These are phyloP conservation scores for Alsophila aescularia DNA, from an alignment of 2,888 invertebrate species.

Conservation along the genomic window DNA sequence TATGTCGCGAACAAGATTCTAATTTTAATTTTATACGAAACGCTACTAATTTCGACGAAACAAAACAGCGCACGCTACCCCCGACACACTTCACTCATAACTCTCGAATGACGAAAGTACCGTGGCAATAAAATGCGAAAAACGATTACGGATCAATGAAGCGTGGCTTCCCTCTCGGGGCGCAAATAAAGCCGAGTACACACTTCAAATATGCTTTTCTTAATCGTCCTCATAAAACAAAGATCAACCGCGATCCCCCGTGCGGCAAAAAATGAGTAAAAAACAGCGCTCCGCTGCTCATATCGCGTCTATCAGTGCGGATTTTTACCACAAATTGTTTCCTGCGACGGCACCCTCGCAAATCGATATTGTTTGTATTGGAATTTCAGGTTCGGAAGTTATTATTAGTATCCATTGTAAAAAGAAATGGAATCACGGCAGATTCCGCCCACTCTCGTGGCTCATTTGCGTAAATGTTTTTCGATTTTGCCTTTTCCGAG, in stretches of 20 bases:
- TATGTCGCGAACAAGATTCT: conserved; percentile 62
- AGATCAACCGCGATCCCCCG: conserved; percentile 79
- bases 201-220: conserved; percentile 85
- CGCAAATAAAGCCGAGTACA: conserved; percentile 82
- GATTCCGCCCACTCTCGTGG: conserved; percentile 56
- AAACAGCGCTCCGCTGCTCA: conserved; percentile 72
- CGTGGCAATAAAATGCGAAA: conserved; percentile 78
- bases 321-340: conserved; percentile 80
- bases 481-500: conserved; percentile 30
- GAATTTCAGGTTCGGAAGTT: conserved; percentile 63
- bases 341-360: conserved; percentile 61
- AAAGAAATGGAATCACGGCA: conserved; percentile 60
- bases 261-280: conserved; percentile 65
- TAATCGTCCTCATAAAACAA: conserved; percentile 85
- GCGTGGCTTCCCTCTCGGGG: conserved; percentile 78
- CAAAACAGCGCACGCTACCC: conserved; percentile 53
- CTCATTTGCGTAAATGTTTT: conserved; percentile 53
- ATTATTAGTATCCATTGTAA: conserved; percentile 65
- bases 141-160: conserved; percentile 84
- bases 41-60: conserved; percentile 60
- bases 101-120: conserved; percentile 65
- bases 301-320: conserved; percentile 72
- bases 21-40: conserved; percentile 55
- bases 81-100: conserved; percentile 58
- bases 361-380: conserved; percentile 74